Evolutionary conservation across 2,113 vertebrate species (phyloP).

Genomic region (Agelaius phoeniceus): DNA sequence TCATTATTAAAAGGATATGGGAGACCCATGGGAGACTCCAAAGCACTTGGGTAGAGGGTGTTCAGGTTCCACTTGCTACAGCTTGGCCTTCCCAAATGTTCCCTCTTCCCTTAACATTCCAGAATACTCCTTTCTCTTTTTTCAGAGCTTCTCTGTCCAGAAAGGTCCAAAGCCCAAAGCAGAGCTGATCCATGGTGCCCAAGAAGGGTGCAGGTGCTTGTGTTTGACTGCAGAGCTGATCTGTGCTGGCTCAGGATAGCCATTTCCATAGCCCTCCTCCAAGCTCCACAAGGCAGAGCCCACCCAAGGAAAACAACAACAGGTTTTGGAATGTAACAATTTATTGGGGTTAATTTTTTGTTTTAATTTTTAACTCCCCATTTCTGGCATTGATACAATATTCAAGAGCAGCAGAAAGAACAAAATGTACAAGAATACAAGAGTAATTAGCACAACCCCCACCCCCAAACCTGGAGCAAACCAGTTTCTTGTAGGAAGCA

Average conservation of each 20-base stretch:
- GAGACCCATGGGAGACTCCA: background rate
- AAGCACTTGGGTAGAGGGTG: rapidly evolving
- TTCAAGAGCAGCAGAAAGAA: slow-evolving; percentile 83
- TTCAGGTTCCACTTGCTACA: background rate
- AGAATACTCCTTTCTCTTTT: background rate
- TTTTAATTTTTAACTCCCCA: slow-evolving; percentile 66
- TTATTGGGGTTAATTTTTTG: slow-evolving; percentile 73
- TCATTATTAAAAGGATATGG: background rate
- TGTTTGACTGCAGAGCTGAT: background rate
- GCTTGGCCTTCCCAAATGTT: background rate
- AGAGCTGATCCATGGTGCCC: rapidly evolving
- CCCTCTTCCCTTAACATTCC: background rate
- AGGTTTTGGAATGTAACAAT: slow-evolving; percentile 81
- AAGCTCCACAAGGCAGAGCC: background rate
- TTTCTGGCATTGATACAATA: slow-evolving; percentile 84
- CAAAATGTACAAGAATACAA: slow-evolving; percentile 79
- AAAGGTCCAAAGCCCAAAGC: background rate
- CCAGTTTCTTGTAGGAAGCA: slow-evolving; percentile 15
- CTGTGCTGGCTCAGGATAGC: background rate
- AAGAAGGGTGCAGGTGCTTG: background rate
- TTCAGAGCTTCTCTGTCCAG: background rate
- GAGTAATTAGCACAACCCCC: slow-evolving; percentile 74
- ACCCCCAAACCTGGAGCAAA: slow-evolving; percentile 68
- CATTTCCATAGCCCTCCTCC: rapidly evolving
- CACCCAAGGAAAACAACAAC: background rate